phyloP scores from a whole-genome alignment of 2,113 vertebrate genomes.

The Anolis sagrei region DNA sequence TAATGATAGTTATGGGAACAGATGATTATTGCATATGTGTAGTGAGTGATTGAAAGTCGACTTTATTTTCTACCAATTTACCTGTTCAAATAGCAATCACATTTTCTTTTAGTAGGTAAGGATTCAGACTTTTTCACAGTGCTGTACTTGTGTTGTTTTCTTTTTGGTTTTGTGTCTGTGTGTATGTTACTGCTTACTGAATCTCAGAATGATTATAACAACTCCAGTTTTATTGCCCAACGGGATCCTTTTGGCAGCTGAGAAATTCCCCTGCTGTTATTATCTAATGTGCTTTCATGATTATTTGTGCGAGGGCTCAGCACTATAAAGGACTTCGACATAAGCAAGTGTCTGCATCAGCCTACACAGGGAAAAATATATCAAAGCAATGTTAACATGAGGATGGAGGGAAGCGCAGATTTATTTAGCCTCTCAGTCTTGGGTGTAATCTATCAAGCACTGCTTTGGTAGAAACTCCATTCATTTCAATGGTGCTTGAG shows the following conservation, averaged over 20 bases:
- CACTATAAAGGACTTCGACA: constrained; percentile 48
- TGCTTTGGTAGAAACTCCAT: not conserved
- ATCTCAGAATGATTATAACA: constrained; percentile 55
- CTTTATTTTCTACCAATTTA: not conserved
- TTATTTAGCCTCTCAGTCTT: constrained; percentile 29
- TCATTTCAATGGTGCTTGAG: constrained; percentile 1
- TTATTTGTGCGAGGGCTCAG: constrained; percentile 64
- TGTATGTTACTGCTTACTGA: constrained; percentile 34
- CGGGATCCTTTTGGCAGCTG: constrained; percentile 57
- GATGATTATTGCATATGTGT: not conserved
- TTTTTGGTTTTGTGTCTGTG: not conserved
- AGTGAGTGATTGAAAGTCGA: rapidly evolving
- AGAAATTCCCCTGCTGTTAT: constrained; percentile 62
- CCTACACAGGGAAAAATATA: not conserved
- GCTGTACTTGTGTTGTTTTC: not conserved
- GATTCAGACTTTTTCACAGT: constrained; percentile 45
- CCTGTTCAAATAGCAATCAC: constrained; percentile 27
- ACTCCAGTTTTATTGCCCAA: constrained; percentile 52
- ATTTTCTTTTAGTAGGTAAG: constrained; percentile 43
- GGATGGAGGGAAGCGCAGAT: constrained; percentile 19
- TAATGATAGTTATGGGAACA: not conserved
- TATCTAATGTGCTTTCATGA: constrained; percentile 62
- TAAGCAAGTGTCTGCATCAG: constrained; percentile 50
- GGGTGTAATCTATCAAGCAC: not conserved
- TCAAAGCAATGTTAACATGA: constrained; percentile 40